Conservation (phyloP, 2,888 invertebrate species). For the Epiblema foenella region DNA sequence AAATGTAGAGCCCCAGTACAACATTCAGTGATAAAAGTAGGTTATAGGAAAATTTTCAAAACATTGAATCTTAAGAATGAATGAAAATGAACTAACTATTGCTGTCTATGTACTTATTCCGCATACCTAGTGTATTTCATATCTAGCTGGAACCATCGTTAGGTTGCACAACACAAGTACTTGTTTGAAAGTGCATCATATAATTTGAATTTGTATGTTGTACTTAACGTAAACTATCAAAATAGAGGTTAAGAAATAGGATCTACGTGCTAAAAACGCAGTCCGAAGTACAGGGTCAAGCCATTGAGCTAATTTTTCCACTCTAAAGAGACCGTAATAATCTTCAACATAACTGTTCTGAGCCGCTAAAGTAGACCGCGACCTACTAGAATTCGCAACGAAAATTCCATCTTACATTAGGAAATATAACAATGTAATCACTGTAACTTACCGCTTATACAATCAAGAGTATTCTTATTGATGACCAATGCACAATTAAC, state of each 20-base stretch:
- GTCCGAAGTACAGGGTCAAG: conserved; percentile 40
- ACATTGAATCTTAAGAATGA: not conserved
- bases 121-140: not conserved
- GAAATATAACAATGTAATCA: not conserved
- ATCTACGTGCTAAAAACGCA: conserved; percentile 5
- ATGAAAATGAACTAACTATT: not conserved
- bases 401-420: conserved; percentile 20
- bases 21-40: conserved; percentile 3
- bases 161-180: not conserved
- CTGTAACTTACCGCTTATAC: conserved; percentile 35
- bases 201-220: conserved; percentile 14
- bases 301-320: conserved; percentile 22
- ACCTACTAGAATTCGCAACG: conserved; percentile 43
- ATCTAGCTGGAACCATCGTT: conserved; percentile 1
- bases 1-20: conserved; percentile 10
- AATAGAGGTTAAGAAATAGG: conserved; percentile 23
- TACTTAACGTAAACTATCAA: not conserved
- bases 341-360: conserved; percentile 41
- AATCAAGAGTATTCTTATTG: conserved; percentile 15
- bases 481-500: conserved; percentile 15
- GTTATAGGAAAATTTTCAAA: not conserved
- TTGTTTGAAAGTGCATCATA: conserved; percentile 3
- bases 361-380: conserved; percentile 40
- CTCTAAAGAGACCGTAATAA: conserved; percentile 42
- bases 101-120: not conserved